phyloP scores from a whole-genome alignment of 2,113 vertebrate genomes.

The Plecotus auritus region DNA sequence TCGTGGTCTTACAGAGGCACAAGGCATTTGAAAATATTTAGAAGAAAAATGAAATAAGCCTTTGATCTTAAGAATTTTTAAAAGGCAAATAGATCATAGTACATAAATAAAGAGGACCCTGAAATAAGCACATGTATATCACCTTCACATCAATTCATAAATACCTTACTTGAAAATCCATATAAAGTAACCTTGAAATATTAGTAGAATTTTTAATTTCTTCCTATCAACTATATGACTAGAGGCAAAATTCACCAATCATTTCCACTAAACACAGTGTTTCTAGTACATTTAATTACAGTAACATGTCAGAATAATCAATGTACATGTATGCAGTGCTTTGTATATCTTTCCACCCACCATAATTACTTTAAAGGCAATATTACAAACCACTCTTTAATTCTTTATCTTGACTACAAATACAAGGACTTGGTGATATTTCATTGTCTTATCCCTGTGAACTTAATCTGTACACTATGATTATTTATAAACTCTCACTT shows the following conservation, averaged over 20 bases:
- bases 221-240: neutral
- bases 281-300: neutral
- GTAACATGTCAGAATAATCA: neutral
- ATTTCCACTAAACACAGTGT: neutral
- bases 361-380: neutral
- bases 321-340: neutral
- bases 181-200: neutral
- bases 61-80: neutral
- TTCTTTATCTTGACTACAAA: neutral
- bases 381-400: neutral
- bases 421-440: neutral
- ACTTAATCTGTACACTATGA: neutral
- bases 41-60: neutral
- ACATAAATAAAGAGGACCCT: neutral
- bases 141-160: neutral
- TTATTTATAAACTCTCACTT: neutral
- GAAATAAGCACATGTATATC: neutral
- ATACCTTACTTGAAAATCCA: slow-evolving; percentile 1
- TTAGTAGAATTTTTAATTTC: neutral
- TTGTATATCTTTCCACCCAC: neutral
- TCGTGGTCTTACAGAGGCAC: neutral
- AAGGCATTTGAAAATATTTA: neutral
- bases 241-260: neutral
- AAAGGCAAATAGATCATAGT: neutral
- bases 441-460: neutral